Conservation (phyloP, 2,888 invertebrate genomes). For the Melinaea marsaeus region DNA sequence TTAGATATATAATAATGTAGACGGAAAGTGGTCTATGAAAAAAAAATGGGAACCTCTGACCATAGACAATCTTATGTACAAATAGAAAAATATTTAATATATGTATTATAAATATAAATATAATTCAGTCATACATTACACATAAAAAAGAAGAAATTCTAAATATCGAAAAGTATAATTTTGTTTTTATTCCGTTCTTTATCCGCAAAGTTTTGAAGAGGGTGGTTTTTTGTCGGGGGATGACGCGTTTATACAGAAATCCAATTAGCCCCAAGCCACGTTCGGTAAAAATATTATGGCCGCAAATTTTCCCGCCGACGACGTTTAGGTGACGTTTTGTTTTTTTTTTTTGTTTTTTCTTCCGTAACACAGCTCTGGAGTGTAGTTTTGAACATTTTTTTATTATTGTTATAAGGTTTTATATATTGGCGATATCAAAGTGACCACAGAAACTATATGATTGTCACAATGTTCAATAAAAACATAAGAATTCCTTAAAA, state of each 20-base stretch:
- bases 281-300: slow-evolving; percentile 43
- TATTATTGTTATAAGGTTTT: not conserved
- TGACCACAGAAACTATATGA: too few relatives aligned
- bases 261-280: slow-evolving; percentile 53
- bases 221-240: slow-evolving; percentile 43
- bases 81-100: too few relatives aligned
- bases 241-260: slow-evolving; percentile 54
- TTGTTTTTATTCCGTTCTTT: slow-evolving; percentile 41
- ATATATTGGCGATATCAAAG: too few relatives aligned
- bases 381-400: not conserved
- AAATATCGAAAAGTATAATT: slow-evolving; percentile 31
- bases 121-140: not conserved
- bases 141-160: slow-evolving; percentile 15
- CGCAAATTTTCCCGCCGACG: slow-evolving; percentile 40
- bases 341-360: slow-evolving; percentile 19
- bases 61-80: too few relatives aligned
- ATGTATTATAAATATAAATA: not conserved
- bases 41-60: too few relatives aligned
- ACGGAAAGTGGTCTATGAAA: too few relatives aligned
- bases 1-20: too few relatives aligned
- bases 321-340: slow-evolving; percentile 20
- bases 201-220: slow-evolving; percentile 38
- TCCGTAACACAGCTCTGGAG: not conserved
- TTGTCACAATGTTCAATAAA: too few relatives aligned
- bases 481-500: too few relatives aligned